Conservation (phyloP, 2,888 invertebrate species). For the Rhingia rostrata region DNA sequence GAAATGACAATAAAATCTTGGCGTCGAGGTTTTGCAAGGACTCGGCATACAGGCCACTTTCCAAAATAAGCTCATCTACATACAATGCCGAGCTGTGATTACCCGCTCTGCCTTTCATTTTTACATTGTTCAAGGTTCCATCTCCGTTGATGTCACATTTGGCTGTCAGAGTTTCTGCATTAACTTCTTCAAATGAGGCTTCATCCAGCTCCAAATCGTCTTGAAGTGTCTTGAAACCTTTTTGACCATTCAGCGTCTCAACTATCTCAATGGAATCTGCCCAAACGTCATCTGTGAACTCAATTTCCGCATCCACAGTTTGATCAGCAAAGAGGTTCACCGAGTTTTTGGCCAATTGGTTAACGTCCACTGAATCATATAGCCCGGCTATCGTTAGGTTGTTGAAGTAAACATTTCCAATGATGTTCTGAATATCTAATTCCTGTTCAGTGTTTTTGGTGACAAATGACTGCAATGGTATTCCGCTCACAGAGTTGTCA, state of each 20-base stretch:
- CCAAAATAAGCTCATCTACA: constrained; percentile 79
- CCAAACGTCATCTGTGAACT: constrained; percentile 78
- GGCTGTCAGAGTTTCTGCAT: constrained; percentile 78
- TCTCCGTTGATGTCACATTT: constrained; percentile 81
- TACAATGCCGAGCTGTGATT: constrained; percentile 78
- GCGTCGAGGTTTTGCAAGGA: constrained; percentile 81
- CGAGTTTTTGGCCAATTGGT: constrained; percentile 81
- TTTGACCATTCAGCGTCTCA: constrained; percentile 81
- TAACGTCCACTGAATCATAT: constrained; percentile 83
- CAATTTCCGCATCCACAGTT: constrained; percentile 80
- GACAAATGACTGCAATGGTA: constrained; percentile 83
- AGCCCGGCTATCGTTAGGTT: constrained; percentile 82
- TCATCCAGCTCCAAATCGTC: constrained; percentile 78
- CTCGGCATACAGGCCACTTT: constrained; percentile 79
- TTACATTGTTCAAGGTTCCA: constrained; percentile 78
- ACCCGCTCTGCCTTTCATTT: constrained; percentile 80
- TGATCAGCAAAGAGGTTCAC: constrained; percentile 83
- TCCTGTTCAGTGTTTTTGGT: constrained; percentile 84
- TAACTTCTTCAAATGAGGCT: constrained; percentile 78
- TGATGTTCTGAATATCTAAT: constrained; percentile 81
- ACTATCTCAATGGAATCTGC: constrained; percentile 79
- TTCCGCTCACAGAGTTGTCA: constrained; percentile 83
- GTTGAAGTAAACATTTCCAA: constrained; percentile 83
- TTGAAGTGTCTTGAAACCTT: constrained; percentile 77
- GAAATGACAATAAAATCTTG: constrained; percentile 78